phyloP scores from a whole-genome alignment of 2,797 vertebrate genomes.

The Prunella strophiata region DNA sequence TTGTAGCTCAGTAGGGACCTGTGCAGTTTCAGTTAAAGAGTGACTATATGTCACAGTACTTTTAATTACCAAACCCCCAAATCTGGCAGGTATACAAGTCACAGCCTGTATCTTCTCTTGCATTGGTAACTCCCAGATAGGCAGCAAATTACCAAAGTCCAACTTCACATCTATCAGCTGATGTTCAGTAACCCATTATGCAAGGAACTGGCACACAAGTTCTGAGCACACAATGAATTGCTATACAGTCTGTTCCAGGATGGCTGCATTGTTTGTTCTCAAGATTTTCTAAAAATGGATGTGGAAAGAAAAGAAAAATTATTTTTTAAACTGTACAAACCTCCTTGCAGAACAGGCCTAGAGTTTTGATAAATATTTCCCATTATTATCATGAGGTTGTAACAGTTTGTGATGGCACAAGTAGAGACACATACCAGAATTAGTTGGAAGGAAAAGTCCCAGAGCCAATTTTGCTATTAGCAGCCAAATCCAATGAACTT shows the following conservation, averaged over 20 bases:
- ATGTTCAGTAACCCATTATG: not conserved
- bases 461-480: not conserved
- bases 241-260: not conserved
- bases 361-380: not conserved
- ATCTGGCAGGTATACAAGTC: not conserved
- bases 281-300: not conserved
- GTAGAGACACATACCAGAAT: not conserved
- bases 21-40: not conserved
- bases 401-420: not conserved
- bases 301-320: not conserved
- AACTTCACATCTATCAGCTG: not conserved
- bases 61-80: not conserved
- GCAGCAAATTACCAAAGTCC: not conserved
- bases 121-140: not conserved
- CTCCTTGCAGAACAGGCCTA: not conserved
- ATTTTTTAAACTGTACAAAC: not conserved
- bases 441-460: not conserved
- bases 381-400: not conserved
- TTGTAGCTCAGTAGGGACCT: rapidly evolving
- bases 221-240: not conserved
- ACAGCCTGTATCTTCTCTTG: not conserved
- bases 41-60: not conserved
- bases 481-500: not conserved
- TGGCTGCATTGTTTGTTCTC: not conserved
- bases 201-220: not conserved